Conservation (phyloP, 2,888 invertebrate species). For the Calameuta idolon region DNA sequence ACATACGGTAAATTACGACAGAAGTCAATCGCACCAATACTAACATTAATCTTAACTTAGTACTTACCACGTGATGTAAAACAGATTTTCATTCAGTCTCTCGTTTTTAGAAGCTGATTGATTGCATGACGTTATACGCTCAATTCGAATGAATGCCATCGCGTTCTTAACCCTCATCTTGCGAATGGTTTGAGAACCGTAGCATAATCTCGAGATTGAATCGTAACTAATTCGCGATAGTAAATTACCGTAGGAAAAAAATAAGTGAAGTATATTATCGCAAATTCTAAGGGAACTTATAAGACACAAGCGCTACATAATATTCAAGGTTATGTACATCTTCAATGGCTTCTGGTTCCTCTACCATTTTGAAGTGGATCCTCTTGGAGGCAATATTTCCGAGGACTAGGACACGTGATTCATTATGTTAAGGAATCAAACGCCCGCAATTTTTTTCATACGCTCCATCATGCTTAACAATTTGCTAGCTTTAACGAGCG, state of each 20-base stretch:
- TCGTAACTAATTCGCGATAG: neutral
- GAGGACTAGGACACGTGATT: neutral
- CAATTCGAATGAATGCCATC: neutral
- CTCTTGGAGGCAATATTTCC: neutral
- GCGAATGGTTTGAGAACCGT: neutral
- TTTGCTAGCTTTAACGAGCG: slow-evolving; percentile 40
- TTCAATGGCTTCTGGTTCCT: neutral
- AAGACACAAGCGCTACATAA: neutral
- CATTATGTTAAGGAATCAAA: neutral
- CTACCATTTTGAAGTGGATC: neutral
- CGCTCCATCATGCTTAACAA: slow-evolving; percentile 12
- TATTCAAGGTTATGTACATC: neutral
- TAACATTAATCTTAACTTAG: neutral
- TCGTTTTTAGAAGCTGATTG: slow-evolving; percentile 9
- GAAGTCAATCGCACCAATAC: neutral
- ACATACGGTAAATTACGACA: neutral
- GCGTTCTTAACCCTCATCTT: neutral
- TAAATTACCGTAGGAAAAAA: neutral
- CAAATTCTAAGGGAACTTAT: neutral
- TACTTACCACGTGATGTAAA: slow-evolving; percentile 1
- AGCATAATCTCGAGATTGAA: neutral
- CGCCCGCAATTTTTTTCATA: neutral
- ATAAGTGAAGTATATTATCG: neutral
- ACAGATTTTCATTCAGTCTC: slow-evolving; percentile 4
- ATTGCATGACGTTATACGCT: neutral